Base-by-base conservation (phyloP, 2,113 vertebrate genomes). In the Phaetusa simplex region DNA sequence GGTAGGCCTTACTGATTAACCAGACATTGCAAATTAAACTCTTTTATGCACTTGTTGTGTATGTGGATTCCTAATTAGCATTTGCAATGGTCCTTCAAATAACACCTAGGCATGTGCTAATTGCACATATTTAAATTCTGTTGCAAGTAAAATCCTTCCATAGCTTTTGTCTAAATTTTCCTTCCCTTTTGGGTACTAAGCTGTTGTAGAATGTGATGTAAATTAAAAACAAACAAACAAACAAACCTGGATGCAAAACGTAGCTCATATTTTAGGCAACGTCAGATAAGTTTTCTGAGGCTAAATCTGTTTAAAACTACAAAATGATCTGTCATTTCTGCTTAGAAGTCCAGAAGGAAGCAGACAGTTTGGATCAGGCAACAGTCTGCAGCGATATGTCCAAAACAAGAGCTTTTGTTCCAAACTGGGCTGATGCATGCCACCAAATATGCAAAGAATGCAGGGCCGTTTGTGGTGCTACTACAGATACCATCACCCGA, bases 321-420 rank as follows among this genome's bases (percentile, higher is more conserved):
- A 71, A 78, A 90, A 34, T 3, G 27, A 52, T 76, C 73, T 84
- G 49, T 88, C 77, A 23, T 86, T 86, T 82, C 70, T 84, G 56
- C 69, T 89, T n/a, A 59, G 66, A 71, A 87, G 78, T 76, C 93
- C 73, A 85, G 89, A 88, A 91, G 74, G 89, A 74, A 87, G 89
- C 93, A 97, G 95, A 93, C 91, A 93, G 82, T 87, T 93, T 89
- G 86, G 74, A 94, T 82, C 88, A 93, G 89, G 67, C 81, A 90
- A 29, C 91, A 77, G 95, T 87, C 96, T 93, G 86, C 93, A 91
- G 70, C 15, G 50, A 12, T 97, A 50, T 79, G 79, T 90, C 82
- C 84, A 90, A 95, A 97, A 95, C 94, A 96, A 97, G 96, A 90
- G 94, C 96, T 97, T 97, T 97, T 97, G 97, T 97, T 97, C 89